Evolutionary conservation across 2,888 invertebrate genomes (phyloP).

Genomic region (Apodemia zela): DNA sequence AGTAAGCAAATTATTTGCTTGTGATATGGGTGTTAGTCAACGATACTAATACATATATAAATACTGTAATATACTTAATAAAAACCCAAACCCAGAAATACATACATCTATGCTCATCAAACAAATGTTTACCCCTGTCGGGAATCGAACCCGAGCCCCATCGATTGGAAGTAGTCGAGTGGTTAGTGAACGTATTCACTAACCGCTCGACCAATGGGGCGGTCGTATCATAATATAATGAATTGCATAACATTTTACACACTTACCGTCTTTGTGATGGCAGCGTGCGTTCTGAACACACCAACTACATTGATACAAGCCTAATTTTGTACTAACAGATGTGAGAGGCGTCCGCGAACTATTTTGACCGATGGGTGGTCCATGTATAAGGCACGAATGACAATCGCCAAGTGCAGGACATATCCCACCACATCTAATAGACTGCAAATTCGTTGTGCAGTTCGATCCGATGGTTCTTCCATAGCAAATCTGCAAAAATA

Average conservation of each 20-base stretch:
- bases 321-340: slow-evolving; percentile 87
- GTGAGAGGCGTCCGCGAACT: slow-evolving; percentile 57
- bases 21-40: too few relatives aligned
- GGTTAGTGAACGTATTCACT: too few relatives aligned
- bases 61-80: too few relatives aligned
- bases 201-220: too few relatives aligned
- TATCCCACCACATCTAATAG: slow-evolving; percentile 92
- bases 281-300: slow-evolving; percentile 96
- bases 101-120: too few relatives aligned
- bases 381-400: slow-evolving; percentile 93
- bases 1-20: too few relatives aligned
- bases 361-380: slow-evolving; percentile 77
- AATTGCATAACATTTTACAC: background rate
- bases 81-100: too few relatives aligned
- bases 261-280: slow-evolving; percentile 89
- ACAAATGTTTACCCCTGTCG: too few relatives aligned
- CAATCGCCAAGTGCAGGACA: slow-evolving; percentile 94
- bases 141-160: too few relatives aligned
- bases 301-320: slow-evolving; percentile 92
- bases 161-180: too few relatives aligned
- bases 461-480: slow-evolving; percentile 92
- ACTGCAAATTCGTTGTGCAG: slow-evolving; percentile 94
- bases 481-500: slow-evolving; percentile 82
- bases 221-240: background rate
- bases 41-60: too few relatives aligned